Evolutionary conservation across 2,888 invertebrate genomes (phyloP).

Genomic region (Gonocerus acuteangulatus): DNA sequence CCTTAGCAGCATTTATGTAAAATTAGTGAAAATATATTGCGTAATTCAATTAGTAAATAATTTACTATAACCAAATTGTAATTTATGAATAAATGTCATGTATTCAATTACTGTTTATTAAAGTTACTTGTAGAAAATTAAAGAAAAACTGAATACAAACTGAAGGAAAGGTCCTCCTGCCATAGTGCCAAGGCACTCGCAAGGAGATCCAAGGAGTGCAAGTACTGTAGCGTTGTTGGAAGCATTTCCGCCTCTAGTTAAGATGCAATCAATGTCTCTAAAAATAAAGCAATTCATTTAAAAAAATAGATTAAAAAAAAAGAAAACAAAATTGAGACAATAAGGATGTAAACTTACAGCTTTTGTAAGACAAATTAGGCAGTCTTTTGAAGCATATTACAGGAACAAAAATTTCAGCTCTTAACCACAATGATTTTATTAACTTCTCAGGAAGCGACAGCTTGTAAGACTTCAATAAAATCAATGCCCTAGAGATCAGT

Average conservation of each 20-base stretch:
- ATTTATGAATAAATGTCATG: no score
- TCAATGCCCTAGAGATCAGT: no score
- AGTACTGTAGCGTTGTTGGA: conserved; percentile 60
- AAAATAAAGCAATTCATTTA: conserved; percentile 33
- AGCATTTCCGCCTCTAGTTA: conserved; percentile 65
- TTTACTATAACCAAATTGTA: no score
- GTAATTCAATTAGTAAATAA: no score
- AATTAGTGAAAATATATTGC: no score
- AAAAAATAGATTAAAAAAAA: background rate
- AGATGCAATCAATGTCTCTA: conserved; percentile 50
- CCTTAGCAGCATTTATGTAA: no score
- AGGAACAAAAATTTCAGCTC: background rate
- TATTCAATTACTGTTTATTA: no score
- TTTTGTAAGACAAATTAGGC: background rate
- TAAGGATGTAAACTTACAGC: background rate
- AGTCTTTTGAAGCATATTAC: background rate
- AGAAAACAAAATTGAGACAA: background rate
- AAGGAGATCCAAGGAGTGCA: conserved; percentile 49
- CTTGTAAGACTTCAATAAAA: no score
- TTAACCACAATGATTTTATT: no score
- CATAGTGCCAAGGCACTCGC: conserved; percentile 57
- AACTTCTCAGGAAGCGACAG: no score
- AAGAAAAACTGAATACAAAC: conserved; percentile 39
- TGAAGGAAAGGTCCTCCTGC: conserved; percentile 41
- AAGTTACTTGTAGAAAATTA: no score